Conservation (phyloP, 2,113 vertebrate genomes). For the Rhea americana region DNA sequence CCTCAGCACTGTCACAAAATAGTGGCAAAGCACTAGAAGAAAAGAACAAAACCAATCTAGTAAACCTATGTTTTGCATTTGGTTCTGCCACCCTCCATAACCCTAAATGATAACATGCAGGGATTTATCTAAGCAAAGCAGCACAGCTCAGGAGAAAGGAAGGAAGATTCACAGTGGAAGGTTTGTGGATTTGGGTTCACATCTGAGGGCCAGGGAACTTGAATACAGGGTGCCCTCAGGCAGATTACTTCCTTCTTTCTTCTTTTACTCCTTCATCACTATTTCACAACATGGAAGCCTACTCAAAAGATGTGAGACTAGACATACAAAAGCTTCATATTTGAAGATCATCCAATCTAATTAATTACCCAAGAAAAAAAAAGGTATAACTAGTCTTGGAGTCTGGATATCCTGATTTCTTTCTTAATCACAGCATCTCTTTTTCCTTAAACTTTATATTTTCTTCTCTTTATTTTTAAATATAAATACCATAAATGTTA, state of each 20-base stretch:
- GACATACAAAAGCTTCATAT: neutral
- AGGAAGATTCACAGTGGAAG: neutral
- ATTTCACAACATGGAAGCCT: neutral
- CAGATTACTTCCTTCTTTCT: neutral
- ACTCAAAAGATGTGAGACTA: neutral
- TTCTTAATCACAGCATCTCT: neutral
- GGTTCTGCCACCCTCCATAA: neutral
- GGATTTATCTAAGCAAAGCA: neutral
- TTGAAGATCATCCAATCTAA: neutral
- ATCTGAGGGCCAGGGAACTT: neutral
- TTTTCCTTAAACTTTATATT: neutral
- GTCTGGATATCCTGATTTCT: neutral
- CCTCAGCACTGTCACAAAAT: neutral
- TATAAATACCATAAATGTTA: neutral
- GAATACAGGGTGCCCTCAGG: neutral
- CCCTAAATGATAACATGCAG: neutral
- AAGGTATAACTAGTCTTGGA: neutral
- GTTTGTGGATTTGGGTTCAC: neutral
- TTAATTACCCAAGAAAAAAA: neutral
- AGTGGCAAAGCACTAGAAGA: neutral
- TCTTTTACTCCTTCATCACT: neutral
- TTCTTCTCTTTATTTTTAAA: neutral
- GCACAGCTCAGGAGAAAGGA: neutral
- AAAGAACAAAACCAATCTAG: neutral
- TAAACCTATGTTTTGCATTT: neutral